A percentile compares a stretch with the other conserved stretches of the same genome.
Evolutionary conservation across 2,888 invertebrate species (phyloP).

Genomic region (Athripsodes cinereus): DNA sequence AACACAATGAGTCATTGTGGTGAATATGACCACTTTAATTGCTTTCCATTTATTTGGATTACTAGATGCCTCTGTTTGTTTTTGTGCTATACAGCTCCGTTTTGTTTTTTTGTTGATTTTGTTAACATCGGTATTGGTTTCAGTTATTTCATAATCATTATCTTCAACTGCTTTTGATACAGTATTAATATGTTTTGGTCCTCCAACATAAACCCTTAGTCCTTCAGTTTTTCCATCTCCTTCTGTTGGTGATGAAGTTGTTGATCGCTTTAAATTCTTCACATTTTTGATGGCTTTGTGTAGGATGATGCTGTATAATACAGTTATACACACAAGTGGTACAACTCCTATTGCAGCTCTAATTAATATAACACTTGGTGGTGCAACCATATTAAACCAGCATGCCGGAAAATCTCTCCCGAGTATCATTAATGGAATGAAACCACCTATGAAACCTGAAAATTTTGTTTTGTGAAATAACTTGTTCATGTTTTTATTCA

Average conservation of each 20-base stretch:
- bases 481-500: too few species aligned
- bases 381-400: neutral
- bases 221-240: too few species aligned
- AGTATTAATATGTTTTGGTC: too few species aligned
- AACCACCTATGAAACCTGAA: neutral
- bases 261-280: neutral
- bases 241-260: neutral
- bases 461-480: too few species aligned
- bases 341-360: neutral
- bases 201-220: too few species aligned
- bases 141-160: too few species aligned
- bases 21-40: conserved; percentile 55
- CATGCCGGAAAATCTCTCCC: neutral
- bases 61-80: neutral
- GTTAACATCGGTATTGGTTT: too few species aligned
- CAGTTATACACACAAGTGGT: neutral
- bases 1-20: conserved; percentile 53
- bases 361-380: neutral
- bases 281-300: neutral
- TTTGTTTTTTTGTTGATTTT: too few species aligned
- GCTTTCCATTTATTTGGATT: conserved; percentile 49
- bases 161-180: too few species aligned
- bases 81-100: neutral
- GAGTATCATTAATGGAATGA: neutral
- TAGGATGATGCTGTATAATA: conserved; percentile 2